Evolutionary conservation across 2,888 invertebrate species (phyloP).

Genomic region (Patella pellucida): DNA sequence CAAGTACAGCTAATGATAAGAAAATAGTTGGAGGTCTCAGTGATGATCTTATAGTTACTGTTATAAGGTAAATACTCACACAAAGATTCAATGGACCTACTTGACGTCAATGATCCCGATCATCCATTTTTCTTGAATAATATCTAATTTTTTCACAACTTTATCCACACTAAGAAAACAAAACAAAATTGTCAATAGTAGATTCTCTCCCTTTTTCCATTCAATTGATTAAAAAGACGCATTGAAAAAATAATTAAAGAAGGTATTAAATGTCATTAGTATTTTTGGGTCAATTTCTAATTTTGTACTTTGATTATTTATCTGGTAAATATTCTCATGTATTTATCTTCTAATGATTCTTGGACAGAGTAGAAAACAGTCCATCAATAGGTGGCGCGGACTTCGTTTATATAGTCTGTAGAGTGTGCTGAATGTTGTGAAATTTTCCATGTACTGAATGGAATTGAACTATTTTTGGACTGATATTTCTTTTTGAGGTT

Average conservation of each 20-base stretch:
- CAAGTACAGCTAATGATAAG: conserved; percentile 34
- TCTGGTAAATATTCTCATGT: neutral
- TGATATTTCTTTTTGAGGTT: too few relatives aligned
- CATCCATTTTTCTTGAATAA: neutral
- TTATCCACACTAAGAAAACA: neutral
- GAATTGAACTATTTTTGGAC: too few relatives aligned
- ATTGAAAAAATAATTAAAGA: too few relatives aligned
- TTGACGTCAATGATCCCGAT: neutral
- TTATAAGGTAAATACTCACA: conserved; percentile 52
- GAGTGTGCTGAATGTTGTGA: too few relatives aligned
- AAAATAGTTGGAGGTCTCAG: conserved; percentile 57
- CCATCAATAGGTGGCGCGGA: too few relatives aligned
- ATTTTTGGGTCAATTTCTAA: neutral
- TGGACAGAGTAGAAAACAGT: neutral
- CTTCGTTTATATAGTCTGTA: too few relatives aligned
- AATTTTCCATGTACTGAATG: too few relatives aligned
- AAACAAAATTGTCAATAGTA: too few relatives aligned
- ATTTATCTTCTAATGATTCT: neutral
- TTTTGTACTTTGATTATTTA: neutral
- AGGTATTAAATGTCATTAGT: neutral
- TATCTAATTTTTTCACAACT: neutral
- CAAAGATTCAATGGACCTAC: too few relatives aligned
- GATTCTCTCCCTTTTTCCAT: too few relatives aligned
- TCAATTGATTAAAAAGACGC: too few relatives aligned
- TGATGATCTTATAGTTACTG: conserved; percentile 59